phyloP scores from a whole-genome alignment of 1,140 invertebrate genomes.

The Aphelenchoides fujianensis region DNA sequence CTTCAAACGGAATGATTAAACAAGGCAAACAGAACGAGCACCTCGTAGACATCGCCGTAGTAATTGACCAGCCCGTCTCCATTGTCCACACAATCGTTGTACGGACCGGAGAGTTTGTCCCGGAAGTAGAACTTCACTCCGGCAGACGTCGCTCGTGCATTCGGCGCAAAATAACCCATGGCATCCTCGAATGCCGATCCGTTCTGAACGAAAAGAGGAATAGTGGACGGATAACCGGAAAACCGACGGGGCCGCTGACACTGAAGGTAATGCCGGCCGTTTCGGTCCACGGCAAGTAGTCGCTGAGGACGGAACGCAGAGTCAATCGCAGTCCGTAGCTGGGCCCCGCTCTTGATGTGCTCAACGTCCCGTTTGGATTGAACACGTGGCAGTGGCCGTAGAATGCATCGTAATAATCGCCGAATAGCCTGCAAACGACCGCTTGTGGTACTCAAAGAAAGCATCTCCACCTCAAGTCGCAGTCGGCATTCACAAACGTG shows the following conservation, averaged over 20 bases:
- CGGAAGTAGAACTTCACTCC: slow-evolving; percentile 7
- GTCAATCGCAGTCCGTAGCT: slow-evolving; percentile 23
- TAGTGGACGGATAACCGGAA: background rate
- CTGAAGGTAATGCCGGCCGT: slow-evolving; percentile 13
- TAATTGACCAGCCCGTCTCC: background rate
- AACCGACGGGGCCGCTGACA: slow-evolving; percentile 15
- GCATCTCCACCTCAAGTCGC: slow-evolving; percentile 7
- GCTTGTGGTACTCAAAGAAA: background rate
- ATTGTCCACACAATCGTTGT: slow-evolving; percentile 14
- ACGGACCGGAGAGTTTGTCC: slow-evolving; percentile 15
- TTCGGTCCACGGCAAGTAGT: slow-evolving; percentile 25
- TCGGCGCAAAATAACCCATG: slow-evolving; percentile 19
- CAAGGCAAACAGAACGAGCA: background rate
- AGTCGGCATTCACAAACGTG: background rate
- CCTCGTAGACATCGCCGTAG: slow-evolving; percentile 15
- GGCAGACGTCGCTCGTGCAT: slow-evolving; percentile 1
- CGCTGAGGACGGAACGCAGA: background rate
- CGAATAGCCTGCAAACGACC: background rate
- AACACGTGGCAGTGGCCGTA: slow-evolving; percentile 19
- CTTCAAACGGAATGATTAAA: background rate
- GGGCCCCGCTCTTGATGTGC: slow-evolving; percentile 19
- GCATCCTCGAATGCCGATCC: slow-evolving; percentile 19
- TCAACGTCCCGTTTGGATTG: background rate
- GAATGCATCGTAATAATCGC: slow-evolving; percentile 5
- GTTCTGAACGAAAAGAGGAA: slow-evolving; percentile 17